A percentile compares a stretch with the other conserved stretches of the same genome.
Evolutionary conservation across 1,140 invertebrate species (phyloP).

Genomic region (Camponotus pennsylvanicus): DNA sequence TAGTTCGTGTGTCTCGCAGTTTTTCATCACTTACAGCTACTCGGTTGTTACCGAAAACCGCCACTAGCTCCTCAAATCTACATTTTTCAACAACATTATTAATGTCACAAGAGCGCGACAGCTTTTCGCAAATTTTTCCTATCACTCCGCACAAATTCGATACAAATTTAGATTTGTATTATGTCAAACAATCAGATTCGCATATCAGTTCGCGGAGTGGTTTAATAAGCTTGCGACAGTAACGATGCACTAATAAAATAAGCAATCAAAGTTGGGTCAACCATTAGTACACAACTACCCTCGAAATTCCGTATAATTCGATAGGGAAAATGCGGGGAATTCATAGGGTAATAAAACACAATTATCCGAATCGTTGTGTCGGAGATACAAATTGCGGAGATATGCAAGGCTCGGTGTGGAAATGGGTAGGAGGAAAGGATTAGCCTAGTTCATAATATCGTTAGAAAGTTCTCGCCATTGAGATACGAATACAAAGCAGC

Average conservation of each 20-base stretch:
- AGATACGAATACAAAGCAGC: constrained; percentile 68
- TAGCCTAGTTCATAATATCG: constrained; percentile 67
- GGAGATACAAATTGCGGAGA: constrained; percentile 10
- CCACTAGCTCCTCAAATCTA: constrained; percentile 12
- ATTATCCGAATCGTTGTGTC: constrained; percentile 43
- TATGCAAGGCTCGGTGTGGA: background rate
- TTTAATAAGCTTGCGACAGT: background rate
- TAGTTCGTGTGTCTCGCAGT: constrained; percentile 48
- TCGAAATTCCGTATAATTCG: constrained; percentile 46
- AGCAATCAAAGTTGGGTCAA: constrained; percentile 51
- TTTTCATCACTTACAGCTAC: constrained; percentile 33
- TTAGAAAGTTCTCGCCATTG: constrained; percentile 63
- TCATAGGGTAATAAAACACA: constrained; percentile 61
- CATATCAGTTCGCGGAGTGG: background rate
- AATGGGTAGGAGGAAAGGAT: constrained; percentile 53
- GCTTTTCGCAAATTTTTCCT: background rate
- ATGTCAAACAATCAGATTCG: constrained; percentile 1
- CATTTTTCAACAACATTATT: constrained; percentile 40
- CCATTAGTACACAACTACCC: constrained; percentile 37
- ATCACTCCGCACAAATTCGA: background rate
- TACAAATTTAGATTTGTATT: background rate
- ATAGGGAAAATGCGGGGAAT: constrained; percentile 37
- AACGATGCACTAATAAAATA: constrained; percentile 33
- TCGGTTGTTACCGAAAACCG: background rate
- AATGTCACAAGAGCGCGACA: background rate